These are phyloP conservation scores for Plagodis dolabraria DNA, from an alignment of 2,888 invertebrate species.

Conservation along the genomic window DNA sequence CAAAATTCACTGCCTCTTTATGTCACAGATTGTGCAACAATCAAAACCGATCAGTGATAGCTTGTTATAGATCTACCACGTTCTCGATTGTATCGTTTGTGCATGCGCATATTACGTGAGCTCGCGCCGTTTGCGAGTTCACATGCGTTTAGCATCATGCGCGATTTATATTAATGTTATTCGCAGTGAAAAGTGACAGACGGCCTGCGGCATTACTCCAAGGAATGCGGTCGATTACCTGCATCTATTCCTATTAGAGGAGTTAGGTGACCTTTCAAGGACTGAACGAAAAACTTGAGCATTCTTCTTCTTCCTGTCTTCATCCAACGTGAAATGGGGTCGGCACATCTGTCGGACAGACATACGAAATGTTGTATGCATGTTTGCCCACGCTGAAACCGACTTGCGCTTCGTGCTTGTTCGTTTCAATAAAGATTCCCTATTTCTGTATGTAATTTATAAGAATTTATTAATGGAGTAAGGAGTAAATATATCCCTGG, in stretches of 20 bases:
- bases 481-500: too few relatives aligned
- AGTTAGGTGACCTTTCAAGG: background rate
- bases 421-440: too few relatives aligned
- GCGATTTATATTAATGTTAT: slow-evolving; percentile 29
- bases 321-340: too few relatives aligned
- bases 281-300: background rate
- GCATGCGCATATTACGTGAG: slow-evolving; percentile 30
- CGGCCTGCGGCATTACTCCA: slow-evolving; percentile 15
- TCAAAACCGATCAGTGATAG: background rate
- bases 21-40: background rate
- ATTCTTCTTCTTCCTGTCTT: too few relatives aligned
- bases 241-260: background rate
- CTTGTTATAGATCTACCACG: background rate
- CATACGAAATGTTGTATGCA: too few relatives aligned
- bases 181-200: slow-evolving; percentile 28
- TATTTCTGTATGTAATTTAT: too few relatives aligned
- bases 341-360: too few relatives aligned
- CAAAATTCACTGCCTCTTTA: too few relatives aligned
- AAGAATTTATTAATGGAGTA: too few relatives aligned
- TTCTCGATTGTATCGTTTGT: slow-evolving; percentile 3
- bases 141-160: slow-evolving; percentile 21
- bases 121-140: slow-evolving; percentile 29
- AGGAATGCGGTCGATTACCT: slow-evolving; percentile 28
- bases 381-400: too few relatives aligned
- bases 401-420: too few relatives aligned